Base-by-base conservation (phyloP, 2,888 invertebrate species). In the Tetragonisca angustula region DNA sequence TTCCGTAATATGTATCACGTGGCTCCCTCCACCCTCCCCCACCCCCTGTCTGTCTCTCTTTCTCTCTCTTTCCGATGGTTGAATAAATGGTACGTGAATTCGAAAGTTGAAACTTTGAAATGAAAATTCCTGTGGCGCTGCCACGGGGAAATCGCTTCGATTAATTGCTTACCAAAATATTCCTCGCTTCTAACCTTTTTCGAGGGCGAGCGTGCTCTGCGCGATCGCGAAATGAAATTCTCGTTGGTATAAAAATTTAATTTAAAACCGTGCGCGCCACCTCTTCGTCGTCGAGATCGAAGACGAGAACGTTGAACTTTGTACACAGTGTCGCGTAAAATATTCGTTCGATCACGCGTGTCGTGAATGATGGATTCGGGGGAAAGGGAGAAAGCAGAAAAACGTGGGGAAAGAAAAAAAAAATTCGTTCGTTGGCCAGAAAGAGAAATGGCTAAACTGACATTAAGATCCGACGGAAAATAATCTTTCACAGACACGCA, bases 401-500 rank as follows among this genome's bases (percentile, higher is more conserved):
- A 4, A 4, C 32, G 32, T 4, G 32, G 4, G 9, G 9, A 11
- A 36, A 36, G 9, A 36, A 36, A 36, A 36, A 36, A 36, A 1
- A 2, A 36, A 36, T 36, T 9, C 36, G 6, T 36, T 9, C 36
- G 9, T 36, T 36, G 36, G 36, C 36, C 9, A 9, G 15, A 50
- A 27, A 52, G n/a, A 27, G 24, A 32, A n/a, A 64, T 43, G 61
- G 65, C 61, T 75, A 71, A 80, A 80, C 71, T 74, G 71, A 59
- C 71, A 11, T 9, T 43, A 75, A 67, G 43, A 67, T 50, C 17
- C 32, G 67, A 52, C 68, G 24, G 71, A 68, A 75, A 82, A 71
- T 84, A 71, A 84, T 84, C 67, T 75, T 50, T 50, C 71, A 27
- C 27, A 15, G 70, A 64, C 65, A 62, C 54, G 70, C 75, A 65